phyloP scores from a whole-genome alignment of 2,888 invertebrate species.

The Patella depressa region DNA sequence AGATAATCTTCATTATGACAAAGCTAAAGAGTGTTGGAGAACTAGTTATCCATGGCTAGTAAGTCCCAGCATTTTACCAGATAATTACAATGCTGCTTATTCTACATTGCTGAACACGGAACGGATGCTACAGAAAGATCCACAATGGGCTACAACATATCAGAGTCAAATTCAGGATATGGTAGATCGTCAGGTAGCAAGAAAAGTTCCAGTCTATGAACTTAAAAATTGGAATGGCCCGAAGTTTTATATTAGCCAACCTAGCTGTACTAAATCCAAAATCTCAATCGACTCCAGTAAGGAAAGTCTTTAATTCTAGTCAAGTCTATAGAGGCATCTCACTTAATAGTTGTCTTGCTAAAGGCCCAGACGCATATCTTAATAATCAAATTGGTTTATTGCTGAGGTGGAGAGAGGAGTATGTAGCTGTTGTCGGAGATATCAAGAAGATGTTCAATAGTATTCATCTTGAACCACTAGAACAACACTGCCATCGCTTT shows the following conservation, averaged over 20 bases:
- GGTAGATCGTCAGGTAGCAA: conserved; percentile 11
- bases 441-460: conserved; percentile 20
- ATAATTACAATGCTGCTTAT: conserved; percentile 13
- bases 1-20: conserved; percentile 17
- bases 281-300: conserved; percentile 17
- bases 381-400: conserved; percentile 17
- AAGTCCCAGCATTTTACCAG: conserved; percentile 18
- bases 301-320: conserved; percentile 13
- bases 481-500: conserved; percentile 19
- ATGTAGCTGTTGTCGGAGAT: conserved; percentile 15
- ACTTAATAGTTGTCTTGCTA: conserved; percentile 12
- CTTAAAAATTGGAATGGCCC: conserved; percentile 15
- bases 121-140: background rate
- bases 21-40: conserved; percentile 8
- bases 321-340: conserved; percentile 7
- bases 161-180: conserved; percentile 12
- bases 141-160: conserved; percentile 6
- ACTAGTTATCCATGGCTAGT: conserved; percentile 24
- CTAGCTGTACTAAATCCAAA: conserved; percentile 19
- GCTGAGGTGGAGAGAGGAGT: conserved; percentile 12
- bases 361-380: conserved; percentile 16
- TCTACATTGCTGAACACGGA: conserved; percentile 18
- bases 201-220: conserved; percentile 4
- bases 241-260: background rate
- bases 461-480: conserved; percentile 6